A percentile compares a stretch with the other conserved stretches of the same genome.
phyloP scores from a whole-genome alignment of 2,113 vertebrate species.

The Butorides virescens region DNA sequence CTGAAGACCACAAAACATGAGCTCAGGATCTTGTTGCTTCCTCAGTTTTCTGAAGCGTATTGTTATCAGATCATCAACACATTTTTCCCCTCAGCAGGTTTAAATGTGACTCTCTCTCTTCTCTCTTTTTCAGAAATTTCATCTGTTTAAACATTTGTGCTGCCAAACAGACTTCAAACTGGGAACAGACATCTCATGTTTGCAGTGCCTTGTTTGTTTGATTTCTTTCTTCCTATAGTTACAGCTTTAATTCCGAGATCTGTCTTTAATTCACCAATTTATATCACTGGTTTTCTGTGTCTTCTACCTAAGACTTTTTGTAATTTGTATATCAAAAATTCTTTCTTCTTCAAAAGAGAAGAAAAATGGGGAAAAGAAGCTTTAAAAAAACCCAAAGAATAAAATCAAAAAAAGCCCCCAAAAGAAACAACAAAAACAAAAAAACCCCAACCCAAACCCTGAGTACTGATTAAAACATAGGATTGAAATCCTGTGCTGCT shows the following conservation, averaged over 20 bases:
- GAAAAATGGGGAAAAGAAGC: not conserved
- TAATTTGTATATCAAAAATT: not conserved
- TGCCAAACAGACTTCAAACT: not conserved
- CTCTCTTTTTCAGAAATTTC: not conserved
- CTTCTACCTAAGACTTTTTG: not conserved
- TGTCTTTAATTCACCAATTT: not conserved
- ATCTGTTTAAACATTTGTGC: slow-evolving; percentile 24
- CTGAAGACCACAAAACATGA: not conserved
- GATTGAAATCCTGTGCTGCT: not conserved
- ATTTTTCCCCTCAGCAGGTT: not conserved
- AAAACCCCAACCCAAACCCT: not conserved
- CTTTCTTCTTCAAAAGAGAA: not conserved
- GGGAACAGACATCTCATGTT: not conserved
- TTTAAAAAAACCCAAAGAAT: not conserved
- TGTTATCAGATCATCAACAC: not conserved
- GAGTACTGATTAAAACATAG: not conserved
- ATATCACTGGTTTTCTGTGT: not conserved
- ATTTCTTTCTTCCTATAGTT: not conserved
- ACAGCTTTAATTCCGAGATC: not conserved
- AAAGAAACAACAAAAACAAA: not conserved
- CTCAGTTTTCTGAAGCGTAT: not conserved
- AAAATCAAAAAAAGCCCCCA: not conserved
- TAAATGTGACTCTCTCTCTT: not conserved
- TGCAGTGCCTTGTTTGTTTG: slow-evolving; percentile 5
- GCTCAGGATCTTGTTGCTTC: not conserved